phyloP scores from a whole-genome alignment of 2,888 invertebrate species.

The Caenorhabditis zanzibari region DNA sequence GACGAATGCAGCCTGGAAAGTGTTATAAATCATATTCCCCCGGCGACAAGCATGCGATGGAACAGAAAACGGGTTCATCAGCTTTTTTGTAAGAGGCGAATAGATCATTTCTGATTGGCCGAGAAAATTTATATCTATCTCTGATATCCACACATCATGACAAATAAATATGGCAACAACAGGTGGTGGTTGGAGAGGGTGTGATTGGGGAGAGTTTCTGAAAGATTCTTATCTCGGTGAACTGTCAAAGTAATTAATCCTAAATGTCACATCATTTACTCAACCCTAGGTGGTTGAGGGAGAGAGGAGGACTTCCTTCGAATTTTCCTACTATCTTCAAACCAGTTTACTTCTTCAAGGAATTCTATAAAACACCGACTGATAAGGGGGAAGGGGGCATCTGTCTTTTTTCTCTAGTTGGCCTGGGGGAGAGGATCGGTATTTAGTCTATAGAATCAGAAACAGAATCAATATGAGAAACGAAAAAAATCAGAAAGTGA shows the following conservation, averaged over 20 bases:
- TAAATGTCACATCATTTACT: conserved; percentile 51
- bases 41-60: background rate
- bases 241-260: conserved; percentile 38
- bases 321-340: conserved; percentile 2
- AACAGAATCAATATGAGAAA: conserved; percentile 38
- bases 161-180: conserved; percentile 2
- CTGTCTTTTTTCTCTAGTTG: conserved; percentile 20
- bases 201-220: conserved; percentile 17
- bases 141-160: background rate
- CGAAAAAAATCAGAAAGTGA: conserved; percentile 33
- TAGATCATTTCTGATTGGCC: conserved; percentile 5
- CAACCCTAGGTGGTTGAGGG: conserved; percentile 25
- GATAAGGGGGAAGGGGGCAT: conserved; percentile 36
- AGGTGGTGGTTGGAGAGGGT: conserved; percentile 14
- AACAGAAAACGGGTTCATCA: conserved; percentile 3
- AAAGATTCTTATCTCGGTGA: conserved; percentile 36
- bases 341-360: conserved; percentile 29
- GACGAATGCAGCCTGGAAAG: background rate
- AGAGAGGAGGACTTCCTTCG: background rate
- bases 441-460: conserved; percentile 29
- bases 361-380: conserved; percentile 52
- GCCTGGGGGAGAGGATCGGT: conserved; percentile 28
- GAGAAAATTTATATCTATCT: background rate
- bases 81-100: background rate
- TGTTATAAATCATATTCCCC: background rate